Evolutionary conservation across 2,797 vertebrate species (phyloP).

Genomic region (Falco berigora): DNA sequence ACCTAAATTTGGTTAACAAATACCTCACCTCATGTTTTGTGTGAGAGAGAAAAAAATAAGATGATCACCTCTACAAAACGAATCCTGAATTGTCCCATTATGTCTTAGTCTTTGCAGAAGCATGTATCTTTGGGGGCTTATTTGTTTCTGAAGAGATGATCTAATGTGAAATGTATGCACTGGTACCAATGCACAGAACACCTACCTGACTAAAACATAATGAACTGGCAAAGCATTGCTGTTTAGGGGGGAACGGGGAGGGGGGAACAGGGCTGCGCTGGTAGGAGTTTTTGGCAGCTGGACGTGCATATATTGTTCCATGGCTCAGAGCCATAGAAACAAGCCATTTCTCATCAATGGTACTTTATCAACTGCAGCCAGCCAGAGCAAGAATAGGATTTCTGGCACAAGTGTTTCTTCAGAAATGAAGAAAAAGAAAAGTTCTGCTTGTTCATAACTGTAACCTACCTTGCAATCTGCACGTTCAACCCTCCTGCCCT

Average conservation of each 20-base stretch:
- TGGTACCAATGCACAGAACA: constrained; percentile 17
- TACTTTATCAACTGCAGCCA: constrained; percentile 17
- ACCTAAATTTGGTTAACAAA: constrained; percentile 72
- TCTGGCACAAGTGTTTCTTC: neutral
- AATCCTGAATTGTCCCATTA: constrained; percentile 37
- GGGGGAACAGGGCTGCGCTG: neutral
- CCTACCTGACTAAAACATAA: constrained; percentile 28
- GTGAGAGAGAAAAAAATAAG: constrained; percentile 13
- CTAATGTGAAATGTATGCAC: constrained; percentile 31
- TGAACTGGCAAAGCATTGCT: neutral
- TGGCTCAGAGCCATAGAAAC: constrained; percentile 31
- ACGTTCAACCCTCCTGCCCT: neutral
- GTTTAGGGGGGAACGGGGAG: neutral
- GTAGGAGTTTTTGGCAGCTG: constrained; percentile 39
- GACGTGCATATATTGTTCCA: neutral
- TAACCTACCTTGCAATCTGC: neutral
- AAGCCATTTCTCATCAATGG: constrained; percentile 29
- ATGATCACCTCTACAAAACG: constrained; percentile 26
- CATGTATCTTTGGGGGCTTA: constrained; percentile 40
- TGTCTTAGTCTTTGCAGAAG: constrained; percentile 40
- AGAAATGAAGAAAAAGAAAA: neutral
- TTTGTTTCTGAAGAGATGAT: constrained; percentile 31
- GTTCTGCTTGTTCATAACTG: neutral
- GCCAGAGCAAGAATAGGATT: neutral
- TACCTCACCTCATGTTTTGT: constrained; percentile 49